Conservation (phyloP, 1,140 invertebrate genomes). For the Camponotus pennsylvanicus region DNA sequence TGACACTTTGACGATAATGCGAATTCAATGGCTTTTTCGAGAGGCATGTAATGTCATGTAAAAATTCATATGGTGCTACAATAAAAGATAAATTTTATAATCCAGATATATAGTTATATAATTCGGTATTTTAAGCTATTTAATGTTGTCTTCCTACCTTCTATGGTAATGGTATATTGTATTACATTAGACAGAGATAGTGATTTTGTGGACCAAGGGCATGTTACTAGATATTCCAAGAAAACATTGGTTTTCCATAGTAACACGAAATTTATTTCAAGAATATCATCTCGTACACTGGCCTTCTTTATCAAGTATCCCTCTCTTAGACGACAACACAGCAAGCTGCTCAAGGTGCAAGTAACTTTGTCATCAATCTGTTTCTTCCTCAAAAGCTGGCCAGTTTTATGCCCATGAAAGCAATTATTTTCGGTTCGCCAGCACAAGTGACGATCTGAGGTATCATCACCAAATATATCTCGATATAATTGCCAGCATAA, state of each 20-base stretch:
- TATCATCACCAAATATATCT: slow-evolving; percentile 66
- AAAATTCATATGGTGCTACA: slow-evolving; percentile 92
- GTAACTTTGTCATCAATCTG: slow-evolving; percentile 89
- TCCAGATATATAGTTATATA: neutral
- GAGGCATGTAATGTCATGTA: slow-evolving; percentile 92
- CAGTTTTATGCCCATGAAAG: slow-evolving; percentile 87
- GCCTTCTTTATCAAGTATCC: slow-evolving; percentile 92
- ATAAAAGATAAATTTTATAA: slow-evolving; percentile 57
- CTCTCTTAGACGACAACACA: slow-evolving; percentile 92
- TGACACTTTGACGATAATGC: slow-evolving; percentile 90
- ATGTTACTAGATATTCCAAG: slow-evolving; percentile 90
- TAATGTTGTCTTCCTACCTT: slow-evolving; percentile 84
- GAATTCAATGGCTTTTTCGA: slow-evolving; percentile 90
- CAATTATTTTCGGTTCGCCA: slow-evolving; percentile 87
- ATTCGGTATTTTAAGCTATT: neutral
- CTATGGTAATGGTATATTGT: slow-evolving; percentile 88
- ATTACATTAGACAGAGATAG: slow-evolving; percentile 85
- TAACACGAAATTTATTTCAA: slow-evolving; percentile 90
- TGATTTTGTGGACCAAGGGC: slow-evolving; percentile 88
- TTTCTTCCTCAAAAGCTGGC: slow-evolving; percentile 88
- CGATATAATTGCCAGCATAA: slow-evolving; percentile 92
- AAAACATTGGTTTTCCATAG: slow-evolving; percentile 92
- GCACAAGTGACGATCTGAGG: slow-evolving; percentile 76
- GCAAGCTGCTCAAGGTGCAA: slow-evolving; percentile 89
- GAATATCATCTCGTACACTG: slow-evolving; percentile 86